Conservation (phyloP, 1,140 invertebrate species). For the Calosoma granatense region DNA sequence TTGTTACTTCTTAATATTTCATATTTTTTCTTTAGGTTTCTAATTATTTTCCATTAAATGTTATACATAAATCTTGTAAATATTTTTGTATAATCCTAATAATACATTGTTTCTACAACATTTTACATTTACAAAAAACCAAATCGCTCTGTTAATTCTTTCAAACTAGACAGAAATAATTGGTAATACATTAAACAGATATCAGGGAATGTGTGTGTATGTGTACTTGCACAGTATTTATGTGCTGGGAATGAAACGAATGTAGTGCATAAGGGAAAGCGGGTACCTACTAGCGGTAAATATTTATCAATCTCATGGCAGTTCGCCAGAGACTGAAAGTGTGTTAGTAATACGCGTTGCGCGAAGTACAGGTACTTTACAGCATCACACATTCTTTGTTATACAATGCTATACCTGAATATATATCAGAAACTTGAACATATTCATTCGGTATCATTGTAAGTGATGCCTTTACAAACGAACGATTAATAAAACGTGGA, state of each 20-base stretch:
- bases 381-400: no score
- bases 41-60: no score
- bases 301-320: background rate
- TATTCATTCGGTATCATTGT: background rate
- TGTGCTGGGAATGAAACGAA: background rate
- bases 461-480: background rate
- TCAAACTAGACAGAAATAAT: background rate
- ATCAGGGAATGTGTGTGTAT: background rate
- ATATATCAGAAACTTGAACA: background rate
- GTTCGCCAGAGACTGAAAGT: background rate
- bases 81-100: background rate
- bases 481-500: background rate
- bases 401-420: no score
- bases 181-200: background rate
- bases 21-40: no score
- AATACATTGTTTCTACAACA: background rate
- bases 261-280: background rate
- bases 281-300: background rate
- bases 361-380: no score
- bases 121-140: no score
- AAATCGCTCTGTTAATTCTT: no score
- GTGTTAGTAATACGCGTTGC: background rate
- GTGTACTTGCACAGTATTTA: background rate
- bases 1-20: no score
- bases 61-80: background rate